A percentile compares a stretch with the other conserved stretches of the same genome.
These are phyloP conservation scores for Spisula solida DNA, from an alignment of 2,888 invertebrate genomes.

Conservation along the genomic window DNA sequence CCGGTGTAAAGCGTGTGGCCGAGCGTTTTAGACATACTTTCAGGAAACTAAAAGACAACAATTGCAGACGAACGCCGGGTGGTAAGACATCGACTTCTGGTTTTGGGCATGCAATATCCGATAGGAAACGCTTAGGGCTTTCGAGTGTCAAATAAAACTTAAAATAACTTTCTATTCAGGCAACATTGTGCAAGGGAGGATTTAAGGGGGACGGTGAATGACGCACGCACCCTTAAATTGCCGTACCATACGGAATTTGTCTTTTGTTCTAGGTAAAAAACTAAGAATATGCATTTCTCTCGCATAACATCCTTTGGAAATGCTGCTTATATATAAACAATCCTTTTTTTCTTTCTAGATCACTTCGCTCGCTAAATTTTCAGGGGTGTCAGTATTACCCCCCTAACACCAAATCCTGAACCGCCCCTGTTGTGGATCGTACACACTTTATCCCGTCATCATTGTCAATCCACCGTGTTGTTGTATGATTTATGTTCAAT, in stretches of 20 bases:
- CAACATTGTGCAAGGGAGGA: no score
- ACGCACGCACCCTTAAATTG: no score
- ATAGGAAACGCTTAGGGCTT: background rate
- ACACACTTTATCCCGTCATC: background rate
- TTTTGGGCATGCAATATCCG: constrained; percentile 21
- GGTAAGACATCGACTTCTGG: constrained; percentile 7
- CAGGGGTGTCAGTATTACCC: no score
- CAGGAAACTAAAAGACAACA: constrained; percentile 6
- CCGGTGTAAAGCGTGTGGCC: background rate
- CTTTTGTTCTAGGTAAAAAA: no score
- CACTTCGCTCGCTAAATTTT: no score
- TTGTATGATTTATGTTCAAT: background rate
- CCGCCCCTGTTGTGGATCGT: background rate
- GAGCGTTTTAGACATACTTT: background rate
- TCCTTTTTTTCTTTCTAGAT: no score
- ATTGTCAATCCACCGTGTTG: background rate
- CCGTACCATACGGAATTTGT: no score
- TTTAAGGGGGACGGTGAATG: no score
- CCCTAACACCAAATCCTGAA: no score
- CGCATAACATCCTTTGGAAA: no score
- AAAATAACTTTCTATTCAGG: constrained; percentile 3
- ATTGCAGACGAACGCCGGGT: constrained; percentile 21
- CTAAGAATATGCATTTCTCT: no score
- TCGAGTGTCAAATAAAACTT: constrained; percentile 15
- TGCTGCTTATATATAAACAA: no score